Base-by-base conservation (phyloP, 2,888 invertebrate species). In the Chrysodeixis includens region DNA sequence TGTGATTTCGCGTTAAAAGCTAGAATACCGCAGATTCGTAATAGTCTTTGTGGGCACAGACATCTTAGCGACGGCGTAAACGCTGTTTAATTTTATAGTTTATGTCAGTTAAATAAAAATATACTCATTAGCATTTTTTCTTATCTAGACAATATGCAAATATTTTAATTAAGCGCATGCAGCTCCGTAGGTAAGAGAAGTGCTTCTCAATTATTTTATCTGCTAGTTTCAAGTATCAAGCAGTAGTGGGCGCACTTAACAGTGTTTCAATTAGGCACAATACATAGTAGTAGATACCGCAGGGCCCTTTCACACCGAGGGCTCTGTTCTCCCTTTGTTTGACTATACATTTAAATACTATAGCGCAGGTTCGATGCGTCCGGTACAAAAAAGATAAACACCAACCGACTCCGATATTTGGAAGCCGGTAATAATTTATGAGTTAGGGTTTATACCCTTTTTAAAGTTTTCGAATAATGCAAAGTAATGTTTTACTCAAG, bases 321-420 rank as follows among this genome's bases (percentile, higher is more conserved):
- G 80, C 83, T 81, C 88, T 86, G 83, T 84, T 80, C 84, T 88
- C 88, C 92, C 90, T 92, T 93, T 94, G 93, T 94, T 94, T 94
- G 93, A 87, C 88, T 88, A 93, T 89, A 93, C 92, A 94, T 93
- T 93, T 92, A 92, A 93, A 93, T 93, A 92, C 88, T 87, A 87
- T 79, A 83, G 85, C 82, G 84, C 83, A 85, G 85, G 84, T 84
- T 82, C 85, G 86, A 89, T 88, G 86, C 88, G 89, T 89, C 89
- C 88, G 91, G 89, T 88, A 86, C 64, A 75, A 77, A 71, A 75
- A 81, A 76, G 72, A 86, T 85, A 89, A 88, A 90, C 86, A 88
- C 86, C 88, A 87, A 77, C 83, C 79, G 85, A 83, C 86, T 85
- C 80, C 86, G 88, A 90, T 92, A 89, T 92, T 92, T 90, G 89